Evolutionary conservation across 2,113 vertebrate genomes (phyloP).

Genomic region (Corydoras sp.): DNA sequence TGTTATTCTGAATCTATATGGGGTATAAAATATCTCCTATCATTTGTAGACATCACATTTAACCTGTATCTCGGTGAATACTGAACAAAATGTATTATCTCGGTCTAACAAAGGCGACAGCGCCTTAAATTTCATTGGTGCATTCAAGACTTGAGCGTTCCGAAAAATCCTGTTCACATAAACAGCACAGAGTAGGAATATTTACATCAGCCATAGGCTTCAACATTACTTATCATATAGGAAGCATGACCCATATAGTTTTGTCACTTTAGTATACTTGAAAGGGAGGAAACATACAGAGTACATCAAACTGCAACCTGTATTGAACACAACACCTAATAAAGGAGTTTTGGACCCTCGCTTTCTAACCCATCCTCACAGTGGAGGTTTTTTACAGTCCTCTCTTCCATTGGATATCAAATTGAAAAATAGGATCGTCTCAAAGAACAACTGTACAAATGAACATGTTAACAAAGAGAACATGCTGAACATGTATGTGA

Average conservation of each 20-base stretch:
- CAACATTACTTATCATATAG: constrained; percentile 52
- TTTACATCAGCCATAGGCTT: constrained; percentile 66
- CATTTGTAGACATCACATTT: constrained; percentile 56
- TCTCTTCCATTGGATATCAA: constrained; percentile 14
- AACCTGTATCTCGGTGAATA: constrained; percentile 56
- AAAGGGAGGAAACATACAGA: constrained; percentile 46
- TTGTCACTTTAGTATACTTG: constrained; percentile 56
- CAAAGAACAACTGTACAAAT: constrained; percentile 36
- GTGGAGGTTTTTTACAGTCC: constrained; percentile 22
- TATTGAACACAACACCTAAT: constrained; percentile 31
- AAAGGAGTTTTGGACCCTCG: constrained; percentile 21
- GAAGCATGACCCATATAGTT: constrained; percentile 53
- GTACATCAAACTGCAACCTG: constrained; percentile 48
- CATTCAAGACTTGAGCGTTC: constrained; percentile 83
- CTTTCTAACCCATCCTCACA: constrained; percentile 32
- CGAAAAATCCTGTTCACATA: constrained; percentile 91
- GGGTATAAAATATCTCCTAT: constrained; percentile 38
- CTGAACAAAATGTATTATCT: constrained; percentile 63
- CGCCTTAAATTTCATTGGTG: constrained; percentile 60
- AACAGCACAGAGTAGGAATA: constrained; percentile 75
- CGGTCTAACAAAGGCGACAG: constrained; percentile 51
- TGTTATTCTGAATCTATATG: constrained; percentile 48
- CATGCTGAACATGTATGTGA: constrained; percentile 1
- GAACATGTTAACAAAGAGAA: background rate
- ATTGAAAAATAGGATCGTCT: constrained; percentile 24